Percentiles rank a stretch among this genome's conserved stretches.
Evolutionary conservation across 2,797 vertebrate genomes (phyloP).

Genomic region (Psittacula echo): DNA sequence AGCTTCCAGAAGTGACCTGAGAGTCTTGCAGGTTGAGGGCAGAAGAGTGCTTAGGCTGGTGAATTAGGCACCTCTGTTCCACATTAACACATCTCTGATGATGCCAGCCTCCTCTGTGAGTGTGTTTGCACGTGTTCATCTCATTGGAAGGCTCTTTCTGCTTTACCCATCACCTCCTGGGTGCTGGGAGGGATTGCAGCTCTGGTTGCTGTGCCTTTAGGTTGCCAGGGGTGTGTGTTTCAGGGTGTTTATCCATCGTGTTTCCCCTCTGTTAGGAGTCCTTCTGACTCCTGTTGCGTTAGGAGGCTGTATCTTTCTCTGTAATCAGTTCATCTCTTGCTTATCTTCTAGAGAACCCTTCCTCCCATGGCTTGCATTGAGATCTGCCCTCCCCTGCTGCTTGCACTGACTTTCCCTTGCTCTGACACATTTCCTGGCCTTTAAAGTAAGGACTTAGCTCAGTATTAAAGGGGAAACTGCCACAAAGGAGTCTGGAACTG

Average conservation of each 20-base stretch:
- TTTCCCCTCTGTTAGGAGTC: not conserved
- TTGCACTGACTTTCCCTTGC: rapidly evolving
- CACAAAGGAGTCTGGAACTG: not conserved
- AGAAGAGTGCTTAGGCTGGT: not conserved
- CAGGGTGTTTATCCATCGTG: not conserved
- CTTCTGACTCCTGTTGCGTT: rapidly evolving
- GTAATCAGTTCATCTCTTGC: not conserved
- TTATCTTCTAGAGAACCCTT: not conserved
- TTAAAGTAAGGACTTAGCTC: not conserved
- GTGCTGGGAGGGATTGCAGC: not conserved
- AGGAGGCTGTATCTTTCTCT: not conserved
- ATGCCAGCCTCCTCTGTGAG: not conserved
- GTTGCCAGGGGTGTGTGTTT: not conserved
- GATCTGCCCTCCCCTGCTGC: not conserved
- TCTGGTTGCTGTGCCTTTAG: not conserved
- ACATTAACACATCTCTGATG: not conserved
- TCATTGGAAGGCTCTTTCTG: not conserved
- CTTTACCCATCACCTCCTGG: not conserved
- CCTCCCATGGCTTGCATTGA: rapidly evolving
- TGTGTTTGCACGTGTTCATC: not conserved
- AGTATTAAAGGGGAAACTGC: not conserved
- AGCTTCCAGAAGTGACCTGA: not conserved
- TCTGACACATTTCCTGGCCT: not conserved
- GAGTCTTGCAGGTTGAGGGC: not conserved
- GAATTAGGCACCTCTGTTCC: not conserved